These are phyloP conservation scores for Orcinus orca DNA, from an alignment of 2,113 vertebrate species.

Conservation along the genomic window DNA sequence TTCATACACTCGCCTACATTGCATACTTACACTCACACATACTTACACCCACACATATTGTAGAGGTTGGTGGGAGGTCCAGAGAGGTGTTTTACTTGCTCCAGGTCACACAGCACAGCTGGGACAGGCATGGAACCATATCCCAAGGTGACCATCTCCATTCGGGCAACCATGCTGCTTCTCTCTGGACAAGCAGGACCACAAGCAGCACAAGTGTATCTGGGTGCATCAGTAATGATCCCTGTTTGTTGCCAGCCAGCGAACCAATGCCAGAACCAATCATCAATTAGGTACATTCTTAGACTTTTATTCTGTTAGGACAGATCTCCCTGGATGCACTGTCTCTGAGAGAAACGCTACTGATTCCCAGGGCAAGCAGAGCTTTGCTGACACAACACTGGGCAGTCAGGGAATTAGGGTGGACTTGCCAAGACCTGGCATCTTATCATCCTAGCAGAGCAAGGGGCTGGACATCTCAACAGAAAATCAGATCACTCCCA, in stretches of 20 bases:
- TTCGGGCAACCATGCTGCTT: neutral
- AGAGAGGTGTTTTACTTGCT: neutral
- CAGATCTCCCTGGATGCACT: neutral
- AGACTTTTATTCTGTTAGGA: neutral
- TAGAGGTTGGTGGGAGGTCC: neutral
- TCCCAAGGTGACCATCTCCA: neutral
- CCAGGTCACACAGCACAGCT: neutral
- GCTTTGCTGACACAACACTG: neutral
- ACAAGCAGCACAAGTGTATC: neutral
- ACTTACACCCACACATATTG: neutral
- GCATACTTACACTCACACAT: neutral
- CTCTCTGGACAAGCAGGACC: neutral
- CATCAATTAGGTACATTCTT: neutral
- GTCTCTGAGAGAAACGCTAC: neutral
- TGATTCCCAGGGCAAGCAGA: neutral
- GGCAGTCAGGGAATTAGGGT: neutral
- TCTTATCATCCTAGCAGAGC: neutral
- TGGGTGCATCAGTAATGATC: neutral
- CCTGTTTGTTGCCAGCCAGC: neutral
- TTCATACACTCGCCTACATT: neutral
- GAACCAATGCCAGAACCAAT: no score
- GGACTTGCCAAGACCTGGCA: neutral
- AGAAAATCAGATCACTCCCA: neutral
- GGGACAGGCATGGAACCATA: neutral
- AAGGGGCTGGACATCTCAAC: neutral